Base-by-base conservation (phyloP, 2,888 invertebrate genomes). In the Drosophila austrosaltans region DNA sequence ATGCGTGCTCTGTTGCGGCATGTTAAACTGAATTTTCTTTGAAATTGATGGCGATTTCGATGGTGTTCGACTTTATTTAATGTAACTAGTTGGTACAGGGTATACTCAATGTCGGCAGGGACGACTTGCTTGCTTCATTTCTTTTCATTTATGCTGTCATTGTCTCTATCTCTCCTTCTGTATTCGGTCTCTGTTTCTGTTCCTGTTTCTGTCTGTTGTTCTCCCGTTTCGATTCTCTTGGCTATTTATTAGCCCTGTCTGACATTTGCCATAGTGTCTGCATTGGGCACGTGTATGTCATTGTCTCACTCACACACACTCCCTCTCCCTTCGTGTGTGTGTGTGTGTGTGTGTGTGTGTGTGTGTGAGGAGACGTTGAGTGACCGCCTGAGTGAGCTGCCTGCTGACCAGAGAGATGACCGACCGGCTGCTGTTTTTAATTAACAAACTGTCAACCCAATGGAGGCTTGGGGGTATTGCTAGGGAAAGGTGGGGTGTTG, bases 361-460 rank as follows among this genome's bases (percentile, higher is more conserved):
- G 44, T 64, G 66, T 64, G 64, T 20, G 44, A 62, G 32, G 77
- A 89, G 85, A 87, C 87, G 70, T 89, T 87, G 80, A 87, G 75
- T 78, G 89, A 81, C 69, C 79, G 86, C 71, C 82, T 75, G 69
- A 81, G 63, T 78, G 72, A 65, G 68, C 81, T 75, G 71, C 64
- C 54, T 69, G 53, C 60, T 20, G 61, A 59, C 58, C 40, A 60
- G 60, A 57, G 25, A 62, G 53, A 64, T 68, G 75, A 71, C 63
- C 53, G 78, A 63, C 61, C 75, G 87, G 78, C 74, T 89, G 77
- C 89, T 84, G 82, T 72, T 85, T 85, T 85, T 85, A 85, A 85
- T 85, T 85, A 85, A 85, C 84, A 89, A 85, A 84, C 89, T 89
- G 84, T 87, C 84, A 88, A 81, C 87, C 66, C 69, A 60, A 76